phyloP scores from a whole-genome alignment of 1,140 invertebrate genomes.

The Penaeus vannamei region DNA sequence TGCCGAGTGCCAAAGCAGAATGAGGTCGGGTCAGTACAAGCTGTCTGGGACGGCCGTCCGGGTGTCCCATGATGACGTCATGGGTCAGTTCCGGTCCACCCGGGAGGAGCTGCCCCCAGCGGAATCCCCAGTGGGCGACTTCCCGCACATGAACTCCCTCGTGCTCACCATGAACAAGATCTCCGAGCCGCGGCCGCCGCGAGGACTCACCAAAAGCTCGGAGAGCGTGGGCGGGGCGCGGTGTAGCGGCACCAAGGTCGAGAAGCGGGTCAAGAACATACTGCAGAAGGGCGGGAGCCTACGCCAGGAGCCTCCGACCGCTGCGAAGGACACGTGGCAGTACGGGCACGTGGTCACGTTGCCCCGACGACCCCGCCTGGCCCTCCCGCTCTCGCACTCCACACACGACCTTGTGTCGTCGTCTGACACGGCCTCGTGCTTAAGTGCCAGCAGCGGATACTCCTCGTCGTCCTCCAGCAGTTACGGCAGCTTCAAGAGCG shows the following conservation, averaged over 20 bases:
- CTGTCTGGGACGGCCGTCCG: constrained; percentile 36
- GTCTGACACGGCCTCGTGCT: constrained; percentile 49
- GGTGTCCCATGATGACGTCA: background rate
- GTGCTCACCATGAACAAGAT: constrained; percentile 42
- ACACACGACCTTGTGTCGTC: constrained; percentile 39
- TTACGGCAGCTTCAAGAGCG: constrained; percentile 61
- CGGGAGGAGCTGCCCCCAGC: constrained; percentile 23
- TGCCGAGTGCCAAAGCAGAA: constrained; percentile 27
- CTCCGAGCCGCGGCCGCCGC: constrained; percentile 1
- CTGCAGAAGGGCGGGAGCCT: constrained; percentile 40
- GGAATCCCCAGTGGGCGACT: constrained; percentile 27
- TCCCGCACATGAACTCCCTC: constrained; percentile 58
- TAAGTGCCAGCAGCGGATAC: constrained; percentile 54
- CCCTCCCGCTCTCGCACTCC: constrained; percentile 44
- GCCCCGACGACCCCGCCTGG: constrained; percentile 42
- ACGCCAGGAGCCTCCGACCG: background rate
- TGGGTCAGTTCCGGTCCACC: constrained; percentile 56
- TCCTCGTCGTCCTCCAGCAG: constrained; percentile 58
- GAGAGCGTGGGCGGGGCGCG: constrained; percentile 43
- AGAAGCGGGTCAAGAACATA: constrained; percentile 55
- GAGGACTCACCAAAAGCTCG: constrained; percentile 49
- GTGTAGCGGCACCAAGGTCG: constrained; percentile 33
- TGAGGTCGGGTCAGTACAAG: constrained; percentile 62
- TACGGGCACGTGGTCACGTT: constrained; percentile 57
- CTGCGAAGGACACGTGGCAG: constrained; percentile 49